These are phyloP conservation scores for Sturmia bella DNA, from an alignment of 2,888 invertebrate genomes.

Conservation along the genomic window DNA sequence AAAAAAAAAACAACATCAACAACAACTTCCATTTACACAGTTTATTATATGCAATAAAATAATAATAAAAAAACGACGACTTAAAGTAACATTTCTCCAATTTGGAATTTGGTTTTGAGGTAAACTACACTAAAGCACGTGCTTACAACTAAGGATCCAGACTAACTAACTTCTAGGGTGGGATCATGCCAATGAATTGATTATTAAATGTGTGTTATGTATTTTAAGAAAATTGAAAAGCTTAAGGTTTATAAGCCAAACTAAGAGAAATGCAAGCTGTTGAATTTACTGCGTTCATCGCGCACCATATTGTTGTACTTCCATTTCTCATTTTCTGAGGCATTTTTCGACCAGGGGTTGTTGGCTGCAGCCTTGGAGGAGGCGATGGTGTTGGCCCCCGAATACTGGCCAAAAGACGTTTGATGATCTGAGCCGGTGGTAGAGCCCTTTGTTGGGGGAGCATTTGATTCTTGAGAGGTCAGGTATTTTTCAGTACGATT, in stretches of 20 bases:
- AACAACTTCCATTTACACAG: slow-evolving; percentile 17
- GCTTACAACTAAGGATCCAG: slow-evolving; percentile 38
- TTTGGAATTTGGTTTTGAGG: not conserved
- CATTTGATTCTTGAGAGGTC: slow-evolving; percentile 71
- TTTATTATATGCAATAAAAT: slow-evolving; percentile 30
- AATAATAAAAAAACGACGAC: slow-evolving; percentile 1
- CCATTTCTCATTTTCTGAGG: slow-evolving; percentile 78
- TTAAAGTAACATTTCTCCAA: slow-evolving; percentile 8
- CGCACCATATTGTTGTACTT: slow-evolving; percentile 80
- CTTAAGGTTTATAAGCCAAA: not conserved
- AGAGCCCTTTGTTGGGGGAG: slow-evolving; percentile 21
- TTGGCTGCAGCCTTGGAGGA: slow-evolving; percentile 39
- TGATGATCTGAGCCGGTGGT: slow-evolving; percentile 28
- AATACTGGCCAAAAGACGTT: slow-evolving; percentile 23
- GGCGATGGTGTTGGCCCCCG: not conserved
- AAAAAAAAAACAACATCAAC: not conserved
- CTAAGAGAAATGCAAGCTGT: slow-evolving; percentile 79
- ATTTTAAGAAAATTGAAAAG: too few species aligned
- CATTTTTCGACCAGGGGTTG: slow-evolving; percentile 74
- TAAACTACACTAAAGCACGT: slow-evolving; percentile 23
- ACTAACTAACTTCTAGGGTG: slow-evolving; percentile 18
- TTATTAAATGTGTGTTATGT: too few species aligned
- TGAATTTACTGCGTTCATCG: slow-evolving; percentile 79
- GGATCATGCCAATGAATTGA: slow-evolving; percentile 1
- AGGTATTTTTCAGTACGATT: slow-evolving; percentile 79